Evolutionary conservation across 2,888 invertebrate genomes (phyloP).

Genomic region (Syrphus vitripennis): DNA sequence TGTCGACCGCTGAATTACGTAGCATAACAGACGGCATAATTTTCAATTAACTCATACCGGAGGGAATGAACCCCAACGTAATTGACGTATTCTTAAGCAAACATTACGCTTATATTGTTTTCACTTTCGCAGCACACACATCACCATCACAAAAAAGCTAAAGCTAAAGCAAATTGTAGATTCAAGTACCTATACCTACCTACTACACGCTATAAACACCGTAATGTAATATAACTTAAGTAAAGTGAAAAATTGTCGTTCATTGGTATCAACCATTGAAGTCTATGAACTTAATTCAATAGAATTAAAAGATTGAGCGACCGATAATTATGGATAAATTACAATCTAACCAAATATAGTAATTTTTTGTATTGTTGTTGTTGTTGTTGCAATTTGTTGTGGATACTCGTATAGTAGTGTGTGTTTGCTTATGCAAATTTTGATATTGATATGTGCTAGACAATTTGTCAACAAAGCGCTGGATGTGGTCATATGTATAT

Average conservation of each 20-base stretch:
- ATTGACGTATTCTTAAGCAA: neutral
- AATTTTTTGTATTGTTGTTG: no score
- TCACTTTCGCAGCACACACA: slow-evolving; percentile 46
- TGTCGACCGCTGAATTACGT: neutral
- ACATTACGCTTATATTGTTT: slow-evolving; percentile 42
- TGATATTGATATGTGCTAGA: slow-evolving; percentile 24
- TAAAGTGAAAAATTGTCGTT: slow-evolving; percentile 56
- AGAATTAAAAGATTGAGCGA: slow-evolving; percentile 32
- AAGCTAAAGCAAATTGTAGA: neutral
- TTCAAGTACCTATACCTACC: no score
- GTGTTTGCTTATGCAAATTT: slow-evolving; percentile 1
- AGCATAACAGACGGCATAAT: neutral
- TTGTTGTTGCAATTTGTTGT: neutral
- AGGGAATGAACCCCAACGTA: slow-evolving; percentile 27
- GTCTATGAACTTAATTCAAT: slow-evolving; percentile 58
- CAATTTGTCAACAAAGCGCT: slow-evolving; percentile 43
- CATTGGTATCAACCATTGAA: slow-evolving; percentile 45
- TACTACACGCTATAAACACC: no score
- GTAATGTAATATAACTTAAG: slow-evolving; percentile 21
- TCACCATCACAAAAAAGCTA: no score
- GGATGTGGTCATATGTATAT: neutral
- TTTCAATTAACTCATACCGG: slow-evolving; percentile 26
- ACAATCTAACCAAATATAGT: neutral
- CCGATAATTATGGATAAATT: slow-evolving; percentile 26
- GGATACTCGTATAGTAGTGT: neutral